phyloP scores from a whole-genome alignment of 2,888 invertebrate species.

The Desoria tigrina region DNA sequence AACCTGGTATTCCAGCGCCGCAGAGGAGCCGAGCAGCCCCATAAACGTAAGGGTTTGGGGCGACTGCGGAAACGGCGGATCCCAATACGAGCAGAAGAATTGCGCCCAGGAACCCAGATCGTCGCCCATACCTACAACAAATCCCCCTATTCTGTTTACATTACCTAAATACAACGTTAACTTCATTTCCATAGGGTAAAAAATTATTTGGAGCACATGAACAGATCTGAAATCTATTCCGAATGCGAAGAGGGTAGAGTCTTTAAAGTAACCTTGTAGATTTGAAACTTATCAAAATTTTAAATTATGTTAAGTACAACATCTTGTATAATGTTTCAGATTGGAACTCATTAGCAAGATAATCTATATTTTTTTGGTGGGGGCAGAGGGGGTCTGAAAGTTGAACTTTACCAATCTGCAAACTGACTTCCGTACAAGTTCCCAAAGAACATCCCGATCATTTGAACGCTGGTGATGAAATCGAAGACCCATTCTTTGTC shows the following conservation, averaged over 20 bases:
- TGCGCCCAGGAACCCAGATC: conserved; percentile 30
- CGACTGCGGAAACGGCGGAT: conserved; percentile 24
- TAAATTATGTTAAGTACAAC: background rate
- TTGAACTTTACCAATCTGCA: conserved; percentile 35
- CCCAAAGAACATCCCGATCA: conserved; percentile 43
- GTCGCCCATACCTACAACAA: conserved; percentile 43
- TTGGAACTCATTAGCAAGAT: no score
- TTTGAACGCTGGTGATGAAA: conserved; percentile 45
- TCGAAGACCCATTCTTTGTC: conserved; percentile 41
- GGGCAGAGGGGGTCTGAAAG: no score
- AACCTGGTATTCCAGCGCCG: conserved; percentile 31
- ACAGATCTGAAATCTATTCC: no score
- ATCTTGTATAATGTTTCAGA: background rate
- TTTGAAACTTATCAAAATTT: background rate
- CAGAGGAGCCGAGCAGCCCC: conserved; percentile 39
- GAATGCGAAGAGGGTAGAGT: no score
- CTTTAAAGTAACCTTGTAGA: no score
- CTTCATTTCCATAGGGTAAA: no score
- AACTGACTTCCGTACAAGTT: conserved; percentile 31
- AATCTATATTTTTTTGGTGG: no score
- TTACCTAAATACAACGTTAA: no score
- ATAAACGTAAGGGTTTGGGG: conserved; percentile 35
- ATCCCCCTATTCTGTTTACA: no score
- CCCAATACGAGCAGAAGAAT: conserved; percentile 35
- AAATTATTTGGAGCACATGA: no score